Base-by-base conservation (phyloP, 2,797 vertebrate genomes). In the Columba guinea region DNA sequence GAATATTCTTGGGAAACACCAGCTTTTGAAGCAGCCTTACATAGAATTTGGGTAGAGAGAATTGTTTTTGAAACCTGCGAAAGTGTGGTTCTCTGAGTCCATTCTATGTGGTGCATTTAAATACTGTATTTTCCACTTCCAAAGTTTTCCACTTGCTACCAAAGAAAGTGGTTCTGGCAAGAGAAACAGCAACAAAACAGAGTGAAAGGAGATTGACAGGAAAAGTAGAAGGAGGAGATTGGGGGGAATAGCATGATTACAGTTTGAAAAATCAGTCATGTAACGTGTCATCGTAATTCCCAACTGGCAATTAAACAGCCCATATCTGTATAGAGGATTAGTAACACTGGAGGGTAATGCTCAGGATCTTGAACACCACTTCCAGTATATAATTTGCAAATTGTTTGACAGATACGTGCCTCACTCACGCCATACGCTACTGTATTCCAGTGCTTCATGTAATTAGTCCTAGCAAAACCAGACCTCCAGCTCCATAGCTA, bases 181-280 rank as follows among this genome's bases (percentile, higher is more conserved):
- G 77, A 82, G 59, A 73, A 94, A 84, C 39, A 62, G 73, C 73
- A 94, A 91, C 58, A 90, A 84, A 86, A 67, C 18, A 56, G 46
- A 82, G 64, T 80, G 63, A 92, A 83, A 89, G 52, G 49, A 94
- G 90, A 89, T 84, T 94, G 95, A 94, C 87, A 84, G 70, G 58
- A 70, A 35, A 77, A 86, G 46, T 16, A 22, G 63, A 10, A 90
- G 80, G 69, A 53, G 86, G 65, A 78, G 62, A 80, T 21, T 39
- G 60, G 59, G 75, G 62, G 28, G 58, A 94, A 88, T 52, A 86
- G 86, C 59, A 81, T 2, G 2, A 62, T 68, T 92, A 64, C 41
- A 75, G 63, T 90, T 93, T 90, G 60, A 93, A 88, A 93, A 90
- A 89, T 86, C 74, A 90, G 86, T 92, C 84, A 92, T 58, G 52